Percentiles rank a stretch among this genome's conserved stretches.
Evolutionary conservation across 92 coral and sea anemone genomes (phyloP).

Genomic region (Palythoa grandiflora): DNA sequence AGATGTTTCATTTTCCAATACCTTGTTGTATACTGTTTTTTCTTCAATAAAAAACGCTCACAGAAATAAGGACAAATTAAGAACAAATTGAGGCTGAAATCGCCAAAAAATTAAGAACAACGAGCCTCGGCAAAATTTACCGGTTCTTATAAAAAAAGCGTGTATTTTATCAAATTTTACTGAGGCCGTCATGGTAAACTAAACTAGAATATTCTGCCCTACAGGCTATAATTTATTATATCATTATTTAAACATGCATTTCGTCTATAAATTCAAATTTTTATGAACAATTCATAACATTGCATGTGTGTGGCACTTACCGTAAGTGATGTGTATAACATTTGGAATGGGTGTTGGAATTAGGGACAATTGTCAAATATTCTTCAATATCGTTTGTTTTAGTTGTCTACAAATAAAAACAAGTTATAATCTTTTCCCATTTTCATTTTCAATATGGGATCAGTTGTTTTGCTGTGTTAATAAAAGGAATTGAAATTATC

Average conservation of each 20-base stretch:
- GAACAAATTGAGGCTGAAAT: too few relatives aligned
- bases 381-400: not conserved
- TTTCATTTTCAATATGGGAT: not conserved
- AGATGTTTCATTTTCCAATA: too few relatives aligned
- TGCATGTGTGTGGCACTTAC: not conserved
- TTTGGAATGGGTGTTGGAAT: not conserved
- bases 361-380: not conserved
- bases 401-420: not conserved
- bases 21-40: too few relatives aligned
- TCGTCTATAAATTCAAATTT: not conserved
- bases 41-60: too few relatives aligned
- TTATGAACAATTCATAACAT: not conserved
- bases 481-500: not conserved
- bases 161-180: too few relatives aligned
- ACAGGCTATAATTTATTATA: not conserved
- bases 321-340: not conserved
- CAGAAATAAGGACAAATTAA: too few relatives aligned
- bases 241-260: not conserved
- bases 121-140: too few relatives aligned
- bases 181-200: not conserved
- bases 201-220: not conserved
- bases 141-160: too few relatives aligned
- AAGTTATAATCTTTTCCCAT: not conserved
- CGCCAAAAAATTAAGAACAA: too few relatives aligned
- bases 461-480: not conserved